These are phyloP conservation scores for Margaritifera margaritifera DNA, from an alignment of 2,888 invertebrate genomes.

Conservation along the genomic window DNA sequence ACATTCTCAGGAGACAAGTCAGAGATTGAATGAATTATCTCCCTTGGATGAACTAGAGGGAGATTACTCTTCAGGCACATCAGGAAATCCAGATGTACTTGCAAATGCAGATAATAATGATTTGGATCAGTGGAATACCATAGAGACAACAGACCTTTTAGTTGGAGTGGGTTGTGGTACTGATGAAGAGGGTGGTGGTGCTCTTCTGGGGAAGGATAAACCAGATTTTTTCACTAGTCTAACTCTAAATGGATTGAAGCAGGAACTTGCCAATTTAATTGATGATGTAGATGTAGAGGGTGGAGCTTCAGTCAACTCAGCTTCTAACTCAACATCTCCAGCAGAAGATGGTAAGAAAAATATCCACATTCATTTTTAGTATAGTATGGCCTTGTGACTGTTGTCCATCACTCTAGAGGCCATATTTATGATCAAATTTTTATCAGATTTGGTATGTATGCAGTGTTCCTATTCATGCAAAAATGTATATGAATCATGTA, in stretches of 20 bases:
- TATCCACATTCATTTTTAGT: neutral
- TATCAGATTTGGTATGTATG: too few species aligned
- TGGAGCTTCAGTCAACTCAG: neutral
- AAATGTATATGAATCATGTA: too few species aligned
- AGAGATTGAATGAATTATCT: too few species aligned
- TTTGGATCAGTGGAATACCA: conserved; percentile 29
- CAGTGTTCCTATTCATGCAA: too few species aligned
- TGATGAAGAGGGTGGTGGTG: neutral
- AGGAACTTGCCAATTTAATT: conserved; percentile 65
- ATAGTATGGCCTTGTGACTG: too few species aligned
- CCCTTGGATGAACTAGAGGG: neutral
- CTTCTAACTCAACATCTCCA: neutral
- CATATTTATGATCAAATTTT: too few species aligned
- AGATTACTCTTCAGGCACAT: neutral
- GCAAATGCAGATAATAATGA: conserved; percentile 10
- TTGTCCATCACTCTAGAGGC: too few species aligned
- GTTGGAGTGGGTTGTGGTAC: conserved; percentile 6
- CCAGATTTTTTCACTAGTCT: conserved; percentile 65
- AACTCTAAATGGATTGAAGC: conserved; percentile 65
- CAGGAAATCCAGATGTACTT: neutral
- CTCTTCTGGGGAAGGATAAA: conserved; percentile 24
- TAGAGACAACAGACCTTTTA: conserved; percentile 25
- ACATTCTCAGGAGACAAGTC: too few species aligned
- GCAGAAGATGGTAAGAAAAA: neutral
- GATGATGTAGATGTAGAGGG: conserved; percentile 37